Base-by-base conservation (phyloP, 2,888 invertebrate species). In the Cephalotes varians region DNA sequence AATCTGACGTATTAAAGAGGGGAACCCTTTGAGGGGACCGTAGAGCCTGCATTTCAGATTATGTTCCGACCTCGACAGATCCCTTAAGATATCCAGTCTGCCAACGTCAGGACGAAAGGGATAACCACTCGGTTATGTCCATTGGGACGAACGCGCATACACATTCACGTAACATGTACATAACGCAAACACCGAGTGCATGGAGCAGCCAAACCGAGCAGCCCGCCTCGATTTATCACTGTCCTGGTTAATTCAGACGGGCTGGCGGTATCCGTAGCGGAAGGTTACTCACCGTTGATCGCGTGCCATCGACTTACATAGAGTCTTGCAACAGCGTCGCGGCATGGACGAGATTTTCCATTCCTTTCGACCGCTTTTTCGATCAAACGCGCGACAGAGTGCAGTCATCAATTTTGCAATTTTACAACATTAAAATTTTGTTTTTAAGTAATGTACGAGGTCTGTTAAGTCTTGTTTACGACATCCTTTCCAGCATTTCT, bases 201-300 rank as follows among this genome's bases (percentile, higher is more conserved):
- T 60, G 85, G 64, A 79, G 86, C 60, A 79, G 81, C 77, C 85
- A 83, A 73, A 82, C 82, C 72, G 56, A 74, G 67, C n/a, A n/a
- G 64, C 81, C 64, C 65, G 67, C 77, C 83, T 86, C 89, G 84
- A 92, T 92, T 90, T 89, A 90, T 92, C 92, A 92, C 88, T 90
- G 92, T 92, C 91, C 80, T 51, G 85, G 88, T 90, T 92, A 90
- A 92, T 92, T 90, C 88, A 84, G 83, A 89, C 86, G 74, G 40
- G 76, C 80, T 76, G 81, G 64, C 82, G 82, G 76, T 85, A 86
- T 87, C 82, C 87, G 79, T 65, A 80, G 84, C 81, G 86, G 73
- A 88, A 88, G 89, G 86, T 90, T 86, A 84, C 85, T 79, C 73
- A 72, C 64, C 90, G 91, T 91, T 87, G 90, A 91, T 91, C 90